Evolutionary conservation across 2,888 invertebrate genomes (phyloP).

Genomic region (Lycia hirtaria): DNA sequence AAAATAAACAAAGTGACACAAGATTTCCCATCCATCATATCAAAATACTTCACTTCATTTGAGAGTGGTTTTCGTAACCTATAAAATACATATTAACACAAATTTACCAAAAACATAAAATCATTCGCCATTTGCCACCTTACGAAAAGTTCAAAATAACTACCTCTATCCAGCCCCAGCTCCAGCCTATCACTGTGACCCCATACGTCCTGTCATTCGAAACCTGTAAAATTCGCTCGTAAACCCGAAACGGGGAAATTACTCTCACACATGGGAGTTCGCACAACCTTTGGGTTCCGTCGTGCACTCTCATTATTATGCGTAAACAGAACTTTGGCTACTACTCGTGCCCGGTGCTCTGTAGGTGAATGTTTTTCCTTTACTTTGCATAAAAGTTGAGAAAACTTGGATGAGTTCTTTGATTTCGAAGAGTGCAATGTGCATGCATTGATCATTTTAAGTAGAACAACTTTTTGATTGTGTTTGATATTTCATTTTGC

Average conservation of each 20-base stretch:
- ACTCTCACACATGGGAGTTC: conserved; percentile 15
- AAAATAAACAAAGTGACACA: too few species aligned
- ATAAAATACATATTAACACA: too few species aligned
- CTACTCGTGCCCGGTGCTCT: background rate
- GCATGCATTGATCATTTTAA: background rate
- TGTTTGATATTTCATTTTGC: background rate
- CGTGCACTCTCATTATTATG: conserved; percentile 9
- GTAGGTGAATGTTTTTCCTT: background rate
- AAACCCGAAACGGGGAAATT: conserved; percentile 37
- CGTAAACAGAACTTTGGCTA: conserved; percentile 11
- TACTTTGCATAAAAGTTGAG: background rate
- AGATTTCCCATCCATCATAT: too few species aligned
- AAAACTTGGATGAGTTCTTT: background rate
- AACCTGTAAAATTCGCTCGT: conserved; percentile 43
- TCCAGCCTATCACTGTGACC: conserved; percentile 36
- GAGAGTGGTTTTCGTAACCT: too few species aligned
- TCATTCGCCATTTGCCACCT: background rate
- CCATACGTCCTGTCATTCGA: conserved; percentile 38
- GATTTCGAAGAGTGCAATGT: background rate
- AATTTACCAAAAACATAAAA: too few species aligned
- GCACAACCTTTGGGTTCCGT: conserved; percentile 19
- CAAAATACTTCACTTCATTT: too few species aligned
- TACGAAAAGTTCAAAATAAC: background rate
- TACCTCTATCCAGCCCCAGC: conserved; percentile 18
- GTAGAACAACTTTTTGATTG: background rate